phyloP scores from a whole-genome alignment of 2,888 invertebrate genomes.

The Mechanitis mazaeus region DNA sequence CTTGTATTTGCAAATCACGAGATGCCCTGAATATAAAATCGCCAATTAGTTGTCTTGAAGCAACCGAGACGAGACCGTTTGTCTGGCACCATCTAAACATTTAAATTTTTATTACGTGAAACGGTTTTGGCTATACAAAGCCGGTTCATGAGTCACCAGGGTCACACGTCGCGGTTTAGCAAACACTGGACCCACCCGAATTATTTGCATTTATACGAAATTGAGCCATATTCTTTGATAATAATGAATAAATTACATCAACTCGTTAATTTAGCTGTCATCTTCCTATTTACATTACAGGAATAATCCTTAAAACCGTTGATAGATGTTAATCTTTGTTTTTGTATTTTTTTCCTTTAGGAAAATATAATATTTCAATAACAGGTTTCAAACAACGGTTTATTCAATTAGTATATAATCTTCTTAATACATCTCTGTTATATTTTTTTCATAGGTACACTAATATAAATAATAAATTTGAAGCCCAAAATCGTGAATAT shows the following conservation, averaged over 20 bases:
- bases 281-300: constrained; percentile 6
- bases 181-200: constrained; percentile 21
- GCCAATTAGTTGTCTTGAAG: constrained; percentile 32
- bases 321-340: not conserved
- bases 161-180: constrained; percentile 38
- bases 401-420: too few species aligned
- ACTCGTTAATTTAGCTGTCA: constrained; percentile 7
- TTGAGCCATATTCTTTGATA: constrained; percentile 12
- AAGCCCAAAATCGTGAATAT: too few species aligned
- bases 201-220: constrained; percentile 17
- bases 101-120: constrained; percentile 36
- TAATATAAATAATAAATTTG: too few species aligned
- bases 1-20: not conserved
- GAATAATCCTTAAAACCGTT: not conserved
- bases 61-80: constrained; percentile 33
- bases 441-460: too few species aligned
- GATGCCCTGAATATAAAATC: constrained; percentile 31
- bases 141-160: constrained; percentile 56
- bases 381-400: too few species aligned
- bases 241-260: constrained; percentile 17
- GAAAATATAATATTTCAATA: too few species aligned
- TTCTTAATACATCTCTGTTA: too few species aligned
- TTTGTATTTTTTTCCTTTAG: not conserved
- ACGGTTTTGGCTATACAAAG: constrained; percentile 42
- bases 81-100: constrained; percentile 31